These are phyloP conservation scores for Bathynomus jamesi DNA, from an alignment of 1,140 invertebrate genomes.

Conservation along the genomic window DNA sequence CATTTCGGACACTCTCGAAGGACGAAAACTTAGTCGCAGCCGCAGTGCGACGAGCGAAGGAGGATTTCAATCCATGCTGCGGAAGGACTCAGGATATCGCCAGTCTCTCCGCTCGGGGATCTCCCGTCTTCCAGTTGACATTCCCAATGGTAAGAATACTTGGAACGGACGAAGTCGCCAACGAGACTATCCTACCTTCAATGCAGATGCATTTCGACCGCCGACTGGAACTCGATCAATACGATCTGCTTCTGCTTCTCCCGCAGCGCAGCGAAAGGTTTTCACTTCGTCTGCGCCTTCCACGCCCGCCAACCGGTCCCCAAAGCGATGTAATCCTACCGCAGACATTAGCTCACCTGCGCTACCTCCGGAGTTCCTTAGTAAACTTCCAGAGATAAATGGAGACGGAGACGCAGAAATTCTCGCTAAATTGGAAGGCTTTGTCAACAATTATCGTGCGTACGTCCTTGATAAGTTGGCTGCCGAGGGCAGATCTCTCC, in stretches of 20 bases:
- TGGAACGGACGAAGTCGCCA: constrained; percentile 28
- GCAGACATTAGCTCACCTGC: no score
- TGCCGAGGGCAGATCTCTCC: constrained; percentile 28
- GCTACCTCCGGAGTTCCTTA: no score
- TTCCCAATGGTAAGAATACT: constrained; percentile 20
- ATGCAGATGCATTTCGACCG: constrained; percentile 26
- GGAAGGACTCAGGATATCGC: constrained; percentile 11
- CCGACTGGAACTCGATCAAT: constrained; percentile 19
- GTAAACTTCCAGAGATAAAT: no score
- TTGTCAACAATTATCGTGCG: constrained; percentile 27
- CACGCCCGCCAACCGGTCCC: constrained; percentile 26
- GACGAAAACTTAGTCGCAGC: constrained; percentile 25
- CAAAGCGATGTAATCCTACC: no score
- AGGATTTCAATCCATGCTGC: constrained; percentile 24
- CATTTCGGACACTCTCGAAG: constrained; percentile 21
- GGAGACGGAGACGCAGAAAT: no score
- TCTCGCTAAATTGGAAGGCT: constrained; percentile 26
- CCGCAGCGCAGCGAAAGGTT: constrained; percentile 21
- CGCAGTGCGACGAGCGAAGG: constrained; percentile 35
- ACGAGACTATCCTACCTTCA: constrained; percentile 23
- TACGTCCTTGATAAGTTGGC: constrained; percentile 29
- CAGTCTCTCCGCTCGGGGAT: constrained; percentile 8
- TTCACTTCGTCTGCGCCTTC: constrained; percentile 27
- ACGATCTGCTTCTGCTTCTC: constrained; percentile 33
- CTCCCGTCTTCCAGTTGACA: no score